These are phyloP conservation scores for Opisthocomus hoazin DNA, from an alignment of 2,113 vertebrate genomes.

Conservation along the genomic window DNA sequence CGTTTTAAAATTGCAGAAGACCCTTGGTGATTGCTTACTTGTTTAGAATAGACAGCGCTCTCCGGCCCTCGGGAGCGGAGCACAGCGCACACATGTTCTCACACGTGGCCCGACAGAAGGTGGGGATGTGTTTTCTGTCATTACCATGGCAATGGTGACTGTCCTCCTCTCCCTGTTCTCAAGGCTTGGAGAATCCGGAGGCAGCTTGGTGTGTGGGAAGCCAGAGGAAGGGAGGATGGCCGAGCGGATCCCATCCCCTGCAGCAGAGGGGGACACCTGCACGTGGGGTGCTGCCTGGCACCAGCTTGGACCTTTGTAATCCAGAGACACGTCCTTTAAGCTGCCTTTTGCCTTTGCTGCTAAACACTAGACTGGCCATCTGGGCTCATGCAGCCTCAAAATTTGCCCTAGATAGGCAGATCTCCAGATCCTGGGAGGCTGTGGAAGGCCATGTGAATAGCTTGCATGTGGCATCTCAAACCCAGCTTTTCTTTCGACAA, in stretches of 20 bases:
- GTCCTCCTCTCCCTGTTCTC: background rate
- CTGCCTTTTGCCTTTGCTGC: background rate
- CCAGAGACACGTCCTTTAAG: background rate
- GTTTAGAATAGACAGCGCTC: background rate
- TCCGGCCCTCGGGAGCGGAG: background rate
- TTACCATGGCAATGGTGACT: slow-evolving; percentile 20
- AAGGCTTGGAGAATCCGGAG: background rate
- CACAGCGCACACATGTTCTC: background rate
- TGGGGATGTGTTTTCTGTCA: background rate
- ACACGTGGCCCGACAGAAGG: slow-evolving; percentile 28
- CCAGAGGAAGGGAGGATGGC: background rate
- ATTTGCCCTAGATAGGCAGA: background rate
- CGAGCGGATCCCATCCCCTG: background rate
- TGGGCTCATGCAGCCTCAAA: background rate
- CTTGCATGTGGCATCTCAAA: background rate
- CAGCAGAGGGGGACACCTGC: background rate
- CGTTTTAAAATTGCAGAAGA: background rate
- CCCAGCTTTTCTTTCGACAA: background rate
- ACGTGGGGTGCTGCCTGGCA: background rate
- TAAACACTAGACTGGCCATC: background rate
- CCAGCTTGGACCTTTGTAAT: background rate
- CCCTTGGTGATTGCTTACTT: background rate
- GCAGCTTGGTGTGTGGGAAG: background rate
- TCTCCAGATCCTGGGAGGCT: background rate
- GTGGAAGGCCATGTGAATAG: background rate